Conservation (phyloP, 2,888 invertebrate genomes). For the Melinopterus prodromus region DNA sequence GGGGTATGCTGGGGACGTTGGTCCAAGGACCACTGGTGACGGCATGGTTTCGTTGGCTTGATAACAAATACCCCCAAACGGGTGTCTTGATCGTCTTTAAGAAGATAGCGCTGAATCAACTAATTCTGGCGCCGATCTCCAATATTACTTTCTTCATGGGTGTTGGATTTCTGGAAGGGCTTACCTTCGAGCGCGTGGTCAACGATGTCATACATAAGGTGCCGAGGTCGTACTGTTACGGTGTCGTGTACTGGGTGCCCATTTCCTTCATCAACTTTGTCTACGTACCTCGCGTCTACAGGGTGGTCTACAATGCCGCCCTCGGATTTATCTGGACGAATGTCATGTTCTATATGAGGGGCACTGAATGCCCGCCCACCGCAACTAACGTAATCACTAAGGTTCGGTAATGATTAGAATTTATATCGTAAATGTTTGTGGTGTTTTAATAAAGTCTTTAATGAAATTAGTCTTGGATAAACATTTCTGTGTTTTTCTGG, state of each 20-base stretch:
- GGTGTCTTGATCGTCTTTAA: neutral
- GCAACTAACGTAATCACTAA: neutral
- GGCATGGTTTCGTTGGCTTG: slow-evolving; percentile 19
- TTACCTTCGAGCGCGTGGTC: neutral
- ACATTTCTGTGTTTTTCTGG: too few relatives aligned
- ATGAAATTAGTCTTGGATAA: neutral
- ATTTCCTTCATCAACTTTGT: slow-evolving; percentile 16
- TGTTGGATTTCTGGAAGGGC: slow-evolving; percentile 15
- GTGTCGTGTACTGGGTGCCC: slow-evolving; percentile 20
- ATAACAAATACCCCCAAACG: neutral
- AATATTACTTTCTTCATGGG: slow-evolving; percentile 6
- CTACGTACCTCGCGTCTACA: slow-evolving; percentile 11
- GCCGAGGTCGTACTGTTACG: neutral
- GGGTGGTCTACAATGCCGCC: slow-evolving; percentile 12
- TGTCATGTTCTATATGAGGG: slow-evolving; percentile 20
- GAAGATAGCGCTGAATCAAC: slow-evolving; percentile 14
- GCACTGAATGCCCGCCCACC: neutral
- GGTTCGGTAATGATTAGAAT: neutral
- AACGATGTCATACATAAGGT: slow-evolving; percentile 14
- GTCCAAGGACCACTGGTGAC: slow-evolving; percentile 14
- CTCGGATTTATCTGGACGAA: slow-evolving; percentile 20
- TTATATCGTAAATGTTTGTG: neutral
- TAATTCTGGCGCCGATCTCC: slow-evolving; percentile 8
- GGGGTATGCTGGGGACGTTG: slow-evolving; percentile 12
- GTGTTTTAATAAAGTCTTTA: neutral